These are phyloP conservation scores for Barypeithes pellucidus DNA, from an alignment of 2,888 invertebrate genomes.

Conservation along the genomic window DNA sequence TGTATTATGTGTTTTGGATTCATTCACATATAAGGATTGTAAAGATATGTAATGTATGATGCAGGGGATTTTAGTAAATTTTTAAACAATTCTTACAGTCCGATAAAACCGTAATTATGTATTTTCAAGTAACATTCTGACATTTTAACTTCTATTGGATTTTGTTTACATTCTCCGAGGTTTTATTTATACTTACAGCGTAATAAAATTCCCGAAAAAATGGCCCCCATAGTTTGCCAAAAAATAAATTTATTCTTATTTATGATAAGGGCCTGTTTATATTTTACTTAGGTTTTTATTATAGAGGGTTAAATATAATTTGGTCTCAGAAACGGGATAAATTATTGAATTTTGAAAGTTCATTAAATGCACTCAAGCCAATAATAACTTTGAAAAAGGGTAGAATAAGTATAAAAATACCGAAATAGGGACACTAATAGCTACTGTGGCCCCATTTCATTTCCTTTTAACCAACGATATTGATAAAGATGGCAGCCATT, in stretches of 20 bases:
- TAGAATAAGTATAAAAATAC: slow-evolving; percentile 44
- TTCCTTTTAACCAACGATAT: slow-evolving; percentile 48
- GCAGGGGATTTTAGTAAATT: too few relatives aligned
- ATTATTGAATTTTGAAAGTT: slow-evolving; percentile 38
- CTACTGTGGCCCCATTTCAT: slow-evolving; percentile 44
- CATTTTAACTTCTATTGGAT: too few relatives aligned
- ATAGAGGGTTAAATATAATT: slow-evolving; percentile 3
- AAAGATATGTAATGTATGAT: too few relatives aligned
- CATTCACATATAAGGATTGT: too few relatives aligned
- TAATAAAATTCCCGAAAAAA: not conserved
- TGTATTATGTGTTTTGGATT: too few relatives aligned
- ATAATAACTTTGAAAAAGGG: slow-evolving; percentile 40
- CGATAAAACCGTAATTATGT: too few relatives aligned
- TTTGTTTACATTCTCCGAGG: too few relatives aligned
- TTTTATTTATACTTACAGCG: too few relatives aligned
- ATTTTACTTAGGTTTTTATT: slow-evolving; percentile 3
- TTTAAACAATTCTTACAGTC: too few relatives aligned
- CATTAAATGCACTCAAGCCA: slow-evolving; percentile 36
- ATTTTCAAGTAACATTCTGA: too few relatives aligned
- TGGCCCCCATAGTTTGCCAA: not conserved
- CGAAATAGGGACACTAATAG: slow-evolving; percentile 50
- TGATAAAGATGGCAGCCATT: slow-evolving; percentile 48
- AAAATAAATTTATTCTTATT: not conserved
- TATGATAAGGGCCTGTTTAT: not conserved
- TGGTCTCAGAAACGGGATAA: slow-evolving; percentile 16